A percentile compares a stretch with the other conserved stretches of the same genome.
Conservation (phyloP, 2,888 invertebrate genomes). For the Congeria kusceri region DNA sequence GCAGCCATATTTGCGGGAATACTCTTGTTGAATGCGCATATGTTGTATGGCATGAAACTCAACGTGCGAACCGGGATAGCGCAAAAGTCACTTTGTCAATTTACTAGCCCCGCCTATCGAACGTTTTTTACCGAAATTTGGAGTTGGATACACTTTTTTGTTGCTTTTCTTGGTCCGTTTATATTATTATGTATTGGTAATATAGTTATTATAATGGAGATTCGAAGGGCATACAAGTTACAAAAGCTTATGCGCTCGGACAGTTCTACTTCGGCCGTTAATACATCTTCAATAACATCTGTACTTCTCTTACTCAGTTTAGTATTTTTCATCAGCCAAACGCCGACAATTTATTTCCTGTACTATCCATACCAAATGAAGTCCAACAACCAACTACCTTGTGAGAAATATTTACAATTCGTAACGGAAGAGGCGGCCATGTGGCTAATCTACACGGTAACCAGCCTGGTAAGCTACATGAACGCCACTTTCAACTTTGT, state of each 20-base stretch:
- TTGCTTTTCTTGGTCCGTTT: conserved; percentile 48
- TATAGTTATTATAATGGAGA: conserved; percentile 33
- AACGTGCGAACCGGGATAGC: conserved; percentile 8
- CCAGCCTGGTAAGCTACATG: no score
- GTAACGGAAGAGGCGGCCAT: no score
- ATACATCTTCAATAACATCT: conserved; percentile 25
- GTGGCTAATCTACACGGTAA: no score
- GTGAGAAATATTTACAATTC: conserved; percentile 16
- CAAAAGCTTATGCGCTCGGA: conserved; percentile 28
- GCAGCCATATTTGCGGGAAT: conserved; percentile 3
- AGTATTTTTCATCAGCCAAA: conserved; percentile 48
- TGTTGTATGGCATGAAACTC: conserved; percentile 30
- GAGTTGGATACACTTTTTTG: conserved; percentile 55
- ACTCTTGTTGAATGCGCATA: conserved; percentile 41
- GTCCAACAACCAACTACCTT: conserved; percentile 17
- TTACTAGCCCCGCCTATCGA: conserved; percentile 29
- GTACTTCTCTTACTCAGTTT: conserved; percentile 43
- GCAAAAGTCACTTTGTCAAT: conserved; percentile 28
- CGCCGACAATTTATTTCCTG: conserved; percentile 48
- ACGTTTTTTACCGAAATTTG: conserved; percentile 40
- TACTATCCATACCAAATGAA: conserved; percentile 34
- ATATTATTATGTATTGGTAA: conserved; percentile 46
- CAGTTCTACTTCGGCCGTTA: conserved; percentile 5
- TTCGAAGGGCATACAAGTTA: conserved; percentile 10
- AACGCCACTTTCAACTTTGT: conserved; percentile 51